Base-by-base conservation (phyloP, 2,888 invertebrate genomes). In the Drosophila helvetica region DNA sequence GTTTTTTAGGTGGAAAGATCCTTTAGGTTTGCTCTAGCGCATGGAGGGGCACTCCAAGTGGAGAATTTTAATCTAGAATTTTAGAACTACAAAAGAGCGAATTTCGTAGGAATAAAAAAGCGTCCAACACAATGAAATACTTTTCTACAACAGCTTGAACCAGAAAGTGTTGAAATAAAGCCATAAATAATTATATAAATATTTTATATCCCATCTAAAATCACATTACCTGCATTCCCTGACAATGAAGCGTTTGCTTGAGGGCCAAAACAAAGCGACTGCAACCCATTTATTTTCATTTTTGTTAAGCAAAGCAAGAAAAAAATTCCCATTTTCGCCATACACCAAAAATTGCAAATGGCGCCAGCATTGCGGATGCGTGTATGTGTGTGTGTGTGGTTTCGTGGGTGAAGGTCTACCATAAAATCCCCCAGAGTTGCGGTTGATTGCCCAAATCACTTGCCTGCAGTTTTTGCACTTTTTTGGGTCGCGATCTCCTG, bases 391-490 rank as follows among this genome's bases (percentile, higher is more conserved):
- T 38, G 51, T 30, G 48, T 38, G 38, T 38, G 38, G 38, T 38
- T 38, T 38, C n/a, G 38, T 38, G 38, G 15, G 7, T 38, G 38
- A 38, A n/a, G 38, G 38, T 22, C 52, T 17, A 38, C 6, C 27
- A 30, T 30, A 12, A 52, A 38, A 38, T 38, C 60, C 45, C 51
- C 56, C 67, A 69, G 69, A 78, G 74, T 75, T 72, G 81, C 70
- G 87, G 81, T 86, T 82, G 85, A 82, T 82, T 82, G 81, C 78
- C 71, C 85, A 82, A 84, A 82, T 86, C 87, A 86, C 81, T 76
- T 78, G 85, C 76, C 76, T 76, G 62, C 69, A 46, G 60, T 55
- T 80, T 70, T 19, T 80, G 81, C 71, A 54, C 79, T 70, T 74
- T 86, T 72, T 52, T 19, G 51, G 51, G 9, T 51, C 30, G 7